Conservation (phyloP, 2,797 vertebrate genomes). For the Lophius americanus region DNA sequence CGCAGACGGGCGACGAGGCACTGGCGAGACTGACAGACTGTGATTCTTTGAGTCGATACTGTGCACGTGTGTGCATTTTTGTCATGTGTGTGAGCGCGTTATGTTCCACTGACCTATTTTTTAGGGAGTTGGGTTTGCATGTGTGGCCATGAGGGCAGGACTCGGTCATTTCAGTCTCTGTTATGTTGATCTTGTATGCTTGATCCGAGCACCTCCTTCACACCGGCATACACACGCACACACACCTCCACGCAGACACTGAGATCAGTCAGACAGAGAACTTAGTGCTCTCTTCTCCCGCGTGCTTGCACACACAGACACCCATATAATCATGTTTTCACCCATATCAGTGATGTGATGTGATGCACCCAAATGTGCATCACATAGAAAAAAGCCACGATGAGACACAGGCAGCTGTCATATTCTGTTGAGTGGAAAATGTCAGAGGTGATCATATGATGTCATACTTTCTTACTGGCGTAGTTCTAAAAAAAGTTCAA, state of each 20-base stretch:
- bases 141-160: conserved; percentile 75
- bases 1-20: conserved; percentile 61
- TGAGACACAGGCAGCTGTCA: conserved; percentile 69
- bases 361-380: conserved; percentile 20
- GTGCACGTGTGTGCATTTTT: conserved; percentile 45
- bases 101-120: conserved; percentile 87
- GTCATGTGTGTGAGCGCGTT: conserved; percentile 47
- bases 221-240: conserved; percentile 40
- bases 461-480: conserved; percentile 22
- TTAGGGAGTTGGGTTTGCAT: conserved; percentile 67
- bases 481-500: no score
- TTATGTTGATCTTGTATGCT: conserved; percentile 78
- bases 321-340: conserved; percentile 30
- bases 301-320: conserved; percentile 17
- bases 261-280: conserved; percentile 55
- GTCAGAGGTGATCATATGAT: conserved; percentile 54
- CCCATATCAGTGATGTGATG: conserved; percentile 47
- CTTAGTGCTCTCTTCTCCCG: conserved; percentile 11
- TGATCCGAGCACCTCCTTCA: conserved; percentile 72
- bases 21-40: conserved; percentile 58
- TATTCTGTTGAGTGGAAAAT: conserved; percentile 59
- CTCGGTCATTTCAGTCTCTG: conserved; percentile 68
- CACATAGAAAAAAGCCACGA: conserved; percentile 30
- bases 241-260: conserved; percentile 46
- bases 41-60: conserved; percentile 73